These are phyloP conservation scores for Rhadina sibilatrix DNA, from an alignment of 2,113 vertebrate genomes.

Conservation along the genomic window DNA sequence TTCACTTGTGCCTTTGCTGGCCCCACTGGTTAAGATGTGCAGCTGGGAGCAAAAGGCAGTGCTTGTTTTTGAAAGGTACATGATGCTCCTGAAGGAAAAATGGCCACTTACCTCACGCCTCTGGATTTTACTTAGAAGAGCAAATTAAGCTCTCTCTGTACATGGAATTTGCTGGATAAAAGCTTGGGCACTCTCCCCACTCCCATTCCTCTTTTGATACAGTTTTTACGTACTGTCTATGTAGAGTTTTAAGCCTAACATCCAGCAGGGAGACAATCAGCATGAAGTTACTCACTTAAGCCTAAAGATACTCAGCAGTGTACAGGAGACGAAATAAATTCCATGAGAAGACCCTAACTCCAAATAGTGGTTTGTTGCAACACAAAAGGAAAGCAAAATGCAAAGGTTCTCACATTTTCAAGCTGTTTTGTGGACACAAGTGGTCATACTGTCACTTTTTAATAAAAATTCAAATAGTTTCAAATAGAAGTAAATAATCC, in stretches of 20 bases:
- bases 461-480: background rate
- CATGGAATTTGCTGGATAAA: background rate
- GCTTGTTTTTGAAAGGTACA: fast-evolving
- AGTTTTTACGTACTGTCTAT: background rate
- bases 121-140: background rate
- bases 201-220: background rate
- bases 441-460: background rate
- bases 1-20: background rate
- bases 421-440: background rate
- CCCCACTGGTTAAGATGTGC: background rate
- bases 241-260: background rate
- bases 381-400: background rate
- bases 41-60: background rate
- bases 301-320: background rate
- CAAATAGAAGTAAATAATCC: background rate
- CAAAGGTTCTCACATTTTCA: background rate
- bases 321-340: background rate
- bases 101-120: background rate
- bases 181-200: background rate
- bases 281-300: background rate
- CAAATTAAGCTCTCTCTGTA: background rate
- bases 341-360: background rate
- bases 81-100: background rate
- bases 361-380: background rate
- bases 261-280: background rate